phyloP scores from a whole-genome alignment of 2,113 vertebrate species.

The Nesospiza acunhae region DNA sequence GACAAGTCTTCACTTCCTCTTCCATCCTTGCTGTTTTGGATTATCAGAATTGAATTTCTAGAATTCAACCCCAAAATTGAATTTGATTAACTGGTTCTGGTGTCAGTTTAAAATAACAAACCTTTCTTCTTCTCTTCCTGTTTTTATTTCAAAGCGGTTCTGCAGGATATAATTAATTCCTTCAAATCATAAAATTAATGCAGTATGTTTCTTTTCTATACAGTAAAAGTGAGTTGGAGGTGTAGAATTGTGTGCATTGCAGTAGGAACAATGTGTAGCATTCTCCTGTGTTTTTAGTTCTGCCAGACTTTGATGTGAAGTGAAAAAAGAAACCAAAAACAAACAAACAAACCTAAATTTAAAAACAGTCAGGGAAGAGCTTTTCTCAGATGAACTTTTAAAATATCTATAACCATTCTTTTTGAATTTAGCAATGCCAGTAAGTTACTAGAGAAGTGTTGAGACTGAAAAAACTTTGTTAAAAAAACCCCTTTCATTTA shows the following conservation, averaged over 20 bases:
- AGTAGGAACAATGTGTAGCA: not conserved
- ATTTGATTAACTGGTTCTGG: not conserved
- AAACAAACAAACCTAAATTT: not conserved
- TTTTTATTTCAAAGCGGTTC: not conserved
- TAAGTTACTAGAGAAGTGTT: not conserved
- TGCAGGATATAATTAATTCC: not conserved
- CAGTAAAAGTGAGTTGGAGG: not conserved
- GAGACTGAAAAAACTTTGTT: not conserved
- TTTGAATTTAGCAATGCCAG: not conserved
- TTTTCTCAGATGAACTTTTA: not conserved
- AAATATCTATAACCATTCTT: not conserved
- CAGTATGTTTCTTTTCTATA: not conserved
- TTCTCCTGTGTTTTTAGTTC: not conserved
- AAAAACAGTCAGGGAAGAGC: not conserved
- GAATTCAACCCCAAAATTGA: not conserved
- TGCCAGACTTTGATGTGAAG: not conserved
- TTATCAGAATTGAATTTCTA: not conserved
- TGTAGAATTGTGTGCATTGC: not conserved
- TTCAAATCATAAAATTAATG: not conserved
- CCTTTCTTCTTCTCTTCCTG: not conserved
- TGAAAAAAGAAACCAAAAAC: not conserved
- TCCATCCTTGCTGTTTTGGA: not conserved
- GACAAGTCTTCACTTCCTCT: not conserved
- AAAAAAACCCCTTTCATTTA: rapidly evolving
- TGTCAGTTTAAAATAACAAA: not conserved